phyloP scores from a whole-genome alignment of 2,113 vertebrate species.

The Stictonetta naevosa region DNA sequence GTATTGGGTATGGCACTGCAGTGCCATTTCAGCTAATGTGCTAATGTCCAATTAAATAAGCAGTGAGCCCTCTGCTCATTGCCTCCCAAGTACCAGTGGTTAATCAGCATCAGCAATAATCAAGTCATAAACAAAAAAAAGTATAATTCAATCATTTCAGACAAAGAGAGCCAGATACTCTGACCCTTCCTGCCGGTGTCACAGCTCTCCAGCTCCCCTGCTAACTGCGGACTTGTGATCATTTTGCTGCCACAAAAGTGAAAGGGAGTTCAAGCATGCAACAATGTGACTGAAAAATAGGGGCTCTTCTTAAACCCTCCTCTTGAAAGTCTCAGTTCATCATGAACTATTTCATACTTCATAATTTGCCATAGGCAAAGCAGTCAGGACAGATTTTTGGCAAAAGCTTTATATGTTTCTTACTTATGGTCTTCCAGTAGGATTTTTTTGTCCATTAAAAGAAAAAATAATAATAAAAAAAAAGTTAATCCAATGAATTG shows the following conservation, averaged over 20 bases:
- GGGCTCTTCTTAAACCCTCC: background rate
- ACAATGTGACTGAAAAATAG: background rate
- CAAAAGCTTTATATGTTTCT: background rate
- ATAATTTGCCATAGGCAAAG: background rate
- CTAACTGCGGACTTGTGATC: background rate
- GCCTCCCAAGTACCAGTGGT: background rate
- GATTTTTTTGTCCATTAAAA: background rate
- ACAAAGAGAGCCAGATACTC: background rate
- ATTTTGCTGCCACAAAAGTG: background rate
- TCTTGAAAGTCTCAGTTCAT: background rate
- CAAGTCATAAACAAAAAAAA: background rate
- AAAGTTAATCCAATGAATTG: background rate
- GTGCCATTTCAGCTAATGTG: fast-evolving
- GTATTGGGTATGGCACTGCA: background rate
- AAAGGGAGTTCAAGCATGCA: background rate
- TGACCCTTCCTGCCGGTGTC: background rate
- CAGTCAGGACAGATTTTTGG: slow-evolving; percentile 9
- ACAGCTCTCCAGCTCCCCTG: background rate
- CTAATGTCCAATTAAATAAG: background rate
- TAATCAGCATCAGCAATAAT: background rate
- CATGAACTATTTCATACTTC: background rate
- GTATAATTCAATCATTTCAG: background rate
- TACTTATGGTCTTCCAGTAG: background rate
- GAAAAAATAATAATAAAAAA: background rate
- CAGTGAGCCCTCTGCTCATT: background rate